phyloP scores from a whole-genome alignment of 2,113 vertebrate species.

The Xiphophorus maculatus region DNA sequence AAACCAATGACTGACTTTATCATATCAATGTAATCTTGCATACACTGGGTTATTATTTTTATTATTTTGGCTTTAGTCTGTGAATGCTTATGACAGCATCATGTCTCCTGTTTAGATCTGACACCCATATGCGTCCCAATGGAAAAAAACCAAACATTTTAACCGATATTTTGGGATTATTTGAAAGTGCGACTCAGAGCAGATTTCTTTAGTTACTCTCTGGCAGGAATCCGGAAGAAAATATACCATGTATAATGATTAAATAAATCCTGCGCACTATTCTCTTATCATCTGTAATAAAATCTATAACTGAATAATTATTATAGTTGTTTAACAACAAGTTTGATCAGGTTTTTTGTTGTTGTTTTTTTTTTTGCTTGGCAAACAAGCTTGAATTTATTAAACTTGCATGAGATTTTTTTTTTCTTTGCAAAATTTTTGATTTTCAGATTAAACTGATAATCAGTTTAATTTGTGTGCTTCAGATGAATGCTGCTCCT shows the following conservation, averaged over 20 bases:
- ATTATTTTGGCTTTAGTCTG: background rate
- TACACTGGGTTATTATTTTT: background rate
- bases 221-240: background rate
- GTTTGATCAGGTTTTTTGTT: background rate
- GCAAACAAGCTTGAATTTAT: background rate
- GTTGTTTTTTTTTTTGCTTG: background rate
- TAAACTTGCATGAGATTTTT: background rate
- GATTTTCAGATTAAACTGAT: background rate
- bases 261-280: no score
- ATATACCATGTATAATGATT: background rate
- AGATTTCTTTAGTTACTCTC: background rate
- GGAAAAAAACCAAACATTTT: no score
- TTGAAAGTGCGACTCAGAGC: background rate
- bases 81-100: no score
- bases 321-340: background rate
- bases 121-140: background rate
- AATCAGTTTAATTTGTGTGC: background rate
- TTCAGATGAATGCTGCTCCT: conserved; percentile 45
- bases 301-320: background rate
- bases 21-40: background rate
- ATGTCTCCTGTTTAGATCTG: background rate
- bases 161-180: background rate
- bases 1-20: background rate
- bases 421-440: background rate
- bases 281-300: background rate